Evolutionary conservation across 1,140 invertebrate species (phyloP).

Genomic region (Cepaea nemoralis): DNA sequence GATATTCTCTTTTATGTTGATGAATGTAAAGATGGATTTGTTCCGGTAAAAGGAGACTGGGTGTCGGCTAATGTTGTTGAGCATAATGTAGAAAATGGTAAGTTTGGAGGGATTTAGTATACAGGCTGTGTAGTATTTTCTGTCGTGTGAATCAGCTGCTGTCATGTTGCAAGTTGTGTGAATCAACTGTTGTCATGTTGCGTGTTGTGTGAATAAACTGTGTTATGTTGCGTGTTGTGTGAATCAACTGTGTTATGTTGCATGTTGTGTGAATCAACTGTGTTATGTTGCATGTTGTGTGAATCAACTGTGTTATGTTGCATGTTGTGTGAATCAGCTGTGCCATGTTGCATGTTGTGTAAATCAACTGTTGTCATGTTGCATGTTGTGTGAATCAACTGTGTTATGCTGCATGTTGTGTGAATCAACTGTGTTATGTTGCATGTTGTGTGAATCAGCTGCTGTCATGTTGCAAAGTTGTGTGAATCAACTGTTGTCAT

Average conservation of each 20-base stretch:
- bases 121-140: background rate
- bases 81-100: constrained; percentile 31
- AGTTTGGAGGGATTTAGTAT: background rate
- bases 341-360: background rate
- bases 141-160: background rate
- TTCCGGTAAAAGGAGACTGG: constrained; percentile 63
- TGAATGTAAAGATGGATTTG: constrained; percentile 49
- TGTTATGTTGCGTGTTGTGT: background rate
- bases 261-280: background rate
- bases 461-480: too few species aligned
- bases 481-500: too few species aligned
- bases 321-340: background rate
- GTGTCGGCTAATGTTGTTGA: constrained; percentile 55
- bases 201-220: background rate
- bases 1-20: constrained; percentile 53
- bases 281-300: background rate
- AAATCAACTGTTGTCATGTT: background rate
- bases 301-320: background rate
- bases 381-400: too few species aligned
- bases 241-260: background rate
- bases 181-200: background rate
- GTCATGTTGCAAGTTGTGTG: background rate
- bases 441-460: too few species aligned
- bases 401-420: too few species aligned
- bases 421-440: too few species aligned